These are phyloP conservation scores for Aviceda subcristata DNA, from an alignment of 2,113 vertebrate genomes.

Conservation along the genomic window DNA sequence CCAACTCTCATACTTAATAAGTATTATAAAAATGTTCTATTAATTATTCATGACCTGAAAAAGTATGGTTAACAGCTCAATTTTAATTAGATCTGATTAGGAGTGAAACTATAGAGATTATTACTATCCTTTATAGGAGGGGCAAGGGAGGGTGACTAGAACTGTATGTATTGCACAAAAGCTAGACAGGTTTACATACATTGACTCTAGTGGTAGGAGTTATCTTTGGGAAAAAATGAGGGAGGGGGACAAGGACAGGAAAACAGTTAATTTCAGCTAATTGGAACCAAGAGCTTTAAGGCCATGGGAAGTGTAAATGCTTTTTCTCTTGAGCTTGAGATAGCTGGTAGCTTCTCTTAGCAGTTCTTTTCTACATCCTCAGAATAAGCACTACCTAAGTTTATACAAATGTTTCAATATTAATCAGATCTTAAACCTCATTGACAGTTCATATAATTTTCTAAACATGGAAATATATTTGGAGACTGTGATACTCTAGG, in stretches of 20 bases:
- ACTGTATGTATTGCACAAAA: neutral
- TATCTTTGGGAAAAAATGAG: neutral
- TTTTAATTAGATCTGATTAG: constrained; percentile 16
- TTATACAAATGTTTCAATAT: neutral
- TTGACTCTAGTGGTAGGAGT: neutral
- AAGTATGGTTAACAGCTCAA: neutral
- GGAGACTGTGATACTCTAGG: neutral
- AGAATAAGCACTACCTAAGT: neutral
- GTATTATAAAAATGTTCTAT: neutral
- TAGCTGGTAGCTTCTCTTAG: neutral
- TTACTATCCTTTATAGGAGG: neutral
- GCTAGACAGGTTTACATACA: neutral
- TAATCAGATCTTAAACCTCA: neutral
- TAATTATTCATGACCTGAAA: constrained; percentile 2
- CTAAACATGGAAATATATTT: neutral
- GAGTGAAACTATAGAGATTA: neutral
- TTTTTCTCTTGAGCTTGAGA: neutral
- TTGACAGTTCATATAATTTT: neutral
- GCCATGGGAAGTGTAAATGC: neutral
- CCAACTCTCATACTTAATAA: neutral
- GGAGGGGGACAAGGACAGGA: neutral
- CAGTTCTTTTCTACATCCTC: neutral
- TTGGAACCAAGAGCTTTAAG: neutral
- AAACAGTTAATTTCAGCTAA: neutral
- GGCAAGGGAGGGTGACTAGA: neutral